Conservation (phyloP, 2,888 invertebrate genomes). For the Drosophila fungiperda region DNA sequence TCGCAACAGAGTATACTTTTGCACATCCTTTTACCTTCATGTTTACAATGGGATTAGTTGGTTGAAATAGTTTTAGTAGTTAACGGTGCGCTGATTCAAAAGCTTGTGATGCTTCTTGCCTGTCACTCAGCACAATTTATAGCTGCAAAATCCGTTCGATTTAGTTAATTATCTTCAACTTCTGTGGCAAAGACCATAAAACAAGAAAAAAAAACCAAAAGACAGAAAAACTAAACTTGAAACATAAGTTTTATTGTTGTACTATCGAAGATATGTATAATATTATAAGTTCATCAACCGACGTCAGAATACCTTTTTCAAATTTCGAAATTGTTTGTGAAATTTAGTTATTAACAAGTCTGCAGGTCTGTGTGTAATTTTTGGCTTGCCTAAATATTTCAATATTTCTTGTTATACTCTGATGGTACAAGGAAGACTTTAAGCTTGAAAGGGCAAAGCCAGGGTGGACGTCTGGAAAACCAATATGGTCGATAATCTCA, state of each 20-base stretch:
- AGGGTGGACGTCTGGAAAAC: background rate
- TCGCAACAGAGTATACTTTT: background rate
- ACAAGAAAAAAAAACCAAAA: conserved; percentile 14
- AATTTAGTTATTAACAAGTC: background rate
- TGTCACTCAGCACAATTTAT: conserved; percentile 61
- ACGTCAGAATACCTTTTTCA: background rate
- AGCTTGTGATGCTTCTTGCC: conserved; percentile 63
- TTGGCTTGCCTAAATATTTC: background rate
- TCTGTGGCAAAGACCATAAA: conserved; percentile 5
- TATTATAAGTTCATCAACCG: background rate
- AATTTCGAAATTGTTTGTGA: background rate
- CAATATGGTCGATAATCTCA: background rate
- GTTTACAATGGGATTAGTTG: conserved; percentile 10
- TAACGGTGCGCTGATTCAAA: conserved; percentile 56
- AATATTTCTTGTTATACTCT: background rate
- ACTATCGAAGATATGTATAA: background rate
- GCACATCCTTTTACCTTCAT: conserved; percentile 57
- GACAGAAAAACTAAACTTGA: background rate
- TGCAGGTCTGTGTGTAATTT: background rate
- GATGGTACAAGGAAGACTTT: background rate
- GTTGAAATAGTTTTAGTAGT: conserved; percentile 5
- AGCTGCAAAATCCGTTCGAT: conserved; percentile 42
- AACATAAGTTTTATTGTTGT: background rate
- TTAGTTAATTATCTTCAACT: conserved; percentile 66
- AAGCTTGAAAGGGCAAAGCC: background rate